Conservation (phyloP, 2,888 invertebrate genomes). For the Pollenia amentaria region DNA sequence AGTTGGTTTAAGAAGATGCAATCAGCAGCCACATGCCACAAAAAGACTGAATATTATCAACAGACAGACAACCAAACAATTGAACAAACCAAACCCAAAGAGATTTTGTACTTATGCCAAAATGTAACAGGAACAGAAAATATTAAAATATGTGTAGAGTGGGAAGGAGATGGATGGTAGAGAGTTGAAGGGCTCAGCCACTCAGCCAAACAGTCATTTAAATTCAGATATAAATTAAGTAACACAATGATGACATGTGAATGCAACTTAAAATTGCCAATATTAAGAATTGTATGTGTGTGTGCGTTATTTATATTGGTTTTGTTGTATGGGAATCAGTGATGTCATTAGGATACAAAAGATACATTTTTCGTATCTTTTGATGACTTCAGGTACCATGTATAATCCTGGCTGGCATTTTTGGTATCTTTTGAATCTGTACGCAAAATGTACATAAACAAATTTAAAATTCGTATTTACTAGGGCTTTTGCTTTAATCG, state of each 20-base stretch:
- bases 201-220: too few species aligned
- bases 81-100: neutral
- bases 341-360: too few species aligned
- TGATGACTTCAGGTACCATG: too few species aligned
- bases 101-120: neutral
- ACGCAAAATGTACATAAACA: too few species aligned
- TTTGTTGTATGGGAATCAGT: slow-evolving; percentile 7
- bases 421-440: too few species aligned
- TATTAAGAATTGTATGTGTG: neutral
- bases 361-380: too few species aligned
- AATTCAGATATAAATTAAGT: slow-evolving; percentile 14
- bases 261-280: slow-evolving; percentile 36
- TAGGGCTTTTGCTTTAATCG: too few species aligned
- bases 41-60: slow-evolving; percentile 1
- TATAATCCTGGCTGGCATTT: too few species aligned
- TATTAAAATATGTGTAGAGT: slow-evolving; percentile 2
- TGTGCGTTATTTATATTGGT: neutral
- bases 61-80: neutral
- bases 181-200: too few species aligned
- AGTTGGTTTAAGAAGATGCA: neutral
- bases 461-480: too few species aligned
- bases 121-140: slow-evolving; percentile 3
- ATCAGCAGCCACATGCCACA: neutral
- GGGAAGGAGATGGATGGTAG: neutral
- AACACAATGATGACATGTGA: slow-evolving; percentile 43